These are phyloP conservation scores for Morpho deidamia DNA, from an alignment of 2,888 invertebrate species.

Conservation along the genomic window DNA sequence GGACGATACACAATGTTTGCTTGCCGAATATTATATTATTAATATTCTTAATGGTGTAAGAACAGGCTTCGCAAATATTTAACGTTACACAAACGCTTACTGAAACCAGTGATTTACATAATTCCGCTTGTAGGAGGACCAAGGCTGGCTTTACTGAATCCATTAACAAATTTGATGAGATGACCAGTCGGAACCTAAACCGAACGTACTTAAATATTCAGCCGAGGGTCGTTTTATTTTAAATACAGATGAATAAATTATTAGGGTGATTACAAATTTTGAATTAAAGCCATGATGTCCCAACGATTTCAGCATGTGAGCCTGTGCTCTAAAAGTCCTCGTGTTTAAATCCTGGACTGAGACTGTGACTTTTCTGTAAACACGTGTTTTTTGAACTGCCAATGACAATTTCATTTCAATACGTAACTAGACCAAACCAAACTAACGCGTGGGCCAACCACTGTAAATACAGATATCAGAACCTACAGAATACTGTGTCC, in stretches of 20 bases:
- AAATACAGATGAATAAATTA: constrained; percentile 3
- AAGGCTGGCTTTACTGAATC: constrained; percentile 10
- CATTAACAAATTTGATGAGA: constrained; percentile 8
- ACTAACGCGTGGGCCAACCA: no score
- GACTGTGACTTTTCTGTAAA: no score
- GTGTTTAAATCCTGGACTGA: no score
- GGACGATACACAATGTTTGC: neutral
- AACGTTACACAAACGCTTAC: neutral
- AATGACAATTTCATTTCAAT: no score
- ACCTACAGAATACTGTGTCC: no score
- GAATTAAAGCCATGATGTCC: no score
- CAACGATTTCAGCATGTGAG: no score
- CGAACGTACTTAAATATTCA: constrained; percentile 7
- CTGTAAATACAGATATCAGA: no score
- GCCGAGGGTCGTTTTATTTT: neutral
- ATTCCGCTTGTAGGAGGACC: constrained; percentile 6
- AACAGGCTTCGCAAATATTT: neutral
- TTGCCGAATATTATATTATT: neutral
- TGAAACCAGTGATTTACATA: constrained; percentile 14
- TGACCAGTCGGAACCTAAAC: constrained; percentile 6
- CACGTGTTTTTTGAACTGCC: no score
- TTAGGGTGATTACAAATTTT: neutral
- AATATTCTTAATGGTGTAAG: constrained; percentile 6
- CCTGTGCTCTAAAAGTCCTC: no score
- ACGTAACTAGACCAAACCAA: no score